Conservation (phyloP, 2,888 invertebrate species). For the Apotomis turbidana region DNA sequence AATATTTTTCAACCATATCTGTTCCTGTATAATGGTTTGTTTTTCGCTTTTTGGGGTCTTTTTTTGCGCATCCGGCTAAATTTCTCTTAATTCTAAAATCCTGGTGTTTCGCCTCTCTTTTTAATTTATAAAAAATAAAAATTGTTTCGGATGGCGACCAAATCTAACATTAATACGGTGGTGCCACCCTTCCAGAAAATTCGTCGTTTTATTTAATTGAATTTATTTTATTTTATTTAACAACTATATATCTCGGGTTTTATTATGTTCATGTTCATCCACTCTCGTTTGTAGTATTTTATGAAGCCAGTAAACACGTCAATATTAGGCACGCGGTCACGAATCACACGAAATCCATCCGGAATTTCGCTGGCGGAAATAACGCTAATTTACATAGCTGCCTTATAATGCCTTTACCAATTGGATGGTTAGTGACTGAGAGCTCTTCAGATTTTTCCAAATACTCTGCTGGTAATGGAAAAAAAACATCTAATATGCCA, state of each 20-base stretch:
- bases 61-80: neutral
- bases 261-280: neutral
- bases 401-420: neutral
- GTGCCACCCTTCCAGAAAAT: neutral
- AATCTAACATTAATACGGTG: neutral
- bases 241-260: neutral
- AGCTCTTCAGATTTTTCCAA: neutral
- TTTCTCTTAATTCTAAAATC: neutral
- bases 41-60: neutral
- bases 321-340: neutral
- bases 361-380: conserved; percentile 4
- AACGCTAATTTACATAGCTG: conserved; percentile 10
- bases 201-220: neutral
- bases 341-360: neutral
- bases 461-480: neutral
- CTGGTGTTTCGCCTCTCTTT: conserved; percentile 1
- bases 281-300: neutral
- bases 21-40: neutral
- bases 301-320: neutral
- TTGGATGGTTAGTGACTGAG: neutral
- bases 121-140: conserved; percentile 1
- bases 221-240: too few relatives aligned
- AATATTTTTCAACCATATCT: conserved; percentile 3
- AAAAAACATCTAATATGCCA: neutral
- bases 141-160: neutral